Percentiles rank a stretch among this genome's conserved stretches.
Conservation (phyloP, 2,888 invertebrate genomes). For the Amblyteles armatorius region DNA sequence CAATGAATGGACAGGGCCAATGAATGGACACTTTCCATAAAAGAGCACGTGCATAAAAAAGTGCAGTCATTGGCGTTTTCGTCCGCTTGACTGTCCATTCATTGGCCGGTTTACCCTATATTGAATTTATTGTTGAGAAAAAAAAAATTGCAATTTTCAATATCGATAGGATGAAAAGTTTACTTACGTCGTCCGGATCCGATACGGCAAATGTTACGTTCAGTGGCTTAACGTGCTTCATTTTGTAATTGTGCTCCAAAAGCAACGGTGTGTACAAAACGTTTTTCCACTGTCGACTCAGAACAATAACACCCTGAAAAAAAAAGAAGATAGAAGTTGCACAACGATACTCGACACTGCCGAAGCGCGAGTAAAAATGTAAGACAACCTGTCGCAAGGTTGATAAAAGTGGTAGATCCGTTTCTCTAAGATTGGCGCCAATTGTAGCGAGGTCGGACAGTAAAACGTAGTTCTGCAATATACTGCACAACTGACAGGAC, state of each 20-base stretch:
- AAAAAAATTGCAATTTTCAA: slow-evolving; percentile 37
- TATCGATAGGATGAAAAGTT: slow-evolving; percentile 49
- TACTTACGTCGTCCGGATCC: slow-evolving; percentile 91
- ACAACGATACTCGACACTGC: background rate
- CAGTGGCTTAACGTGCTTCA: slow-evolving; percentile 92
- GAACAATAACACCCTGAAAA: slow-evolving; percentile 95
- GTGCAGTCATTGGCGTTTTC: too few relatives aligned
- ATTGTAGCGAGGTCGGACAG: slow-evolving; percentile 91
- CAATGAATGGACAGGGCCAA: too few relatives aligned
- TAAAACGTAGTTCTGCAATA: slow-evolving; percentile 93
- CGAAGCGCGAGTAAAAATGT: slow-evolving; percentile 25
- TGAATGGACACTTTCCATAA: too few relatives aligned
- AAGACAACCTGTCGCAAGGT: slow-evolving; percentile 92
- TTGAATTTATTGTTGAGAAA: slow-evolving; percentile 7
- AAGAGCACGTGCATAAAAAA: too few relatives aligned
- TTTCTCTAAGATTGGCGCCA: slow-evolving; percentile 93
- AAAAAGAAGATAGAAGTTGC: slow-evolving; percentile 37
- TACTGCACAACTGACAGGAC: slow-evolving; percentile 96
- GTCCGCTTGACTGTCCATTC: too few relatives aligned
- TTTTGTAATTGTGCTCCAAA: slow-evolving; percentile 95
- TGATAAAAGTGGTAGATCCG: slow-evolving; percentile 94
- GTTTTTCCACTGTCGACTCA: slow-evolving; percentile 98
- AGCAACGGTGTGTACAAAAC: slow-evolving; percentile 96
- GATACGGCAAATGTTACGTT: slow-evolving; percentile 96
- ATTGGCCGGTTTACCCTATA: background rate